Evolutionary conservation across 2,888 invertebrate genomes (phyloP), one percentile per base, ranked within the genome.

Genomic region (Pinctada fucata): DNA sequence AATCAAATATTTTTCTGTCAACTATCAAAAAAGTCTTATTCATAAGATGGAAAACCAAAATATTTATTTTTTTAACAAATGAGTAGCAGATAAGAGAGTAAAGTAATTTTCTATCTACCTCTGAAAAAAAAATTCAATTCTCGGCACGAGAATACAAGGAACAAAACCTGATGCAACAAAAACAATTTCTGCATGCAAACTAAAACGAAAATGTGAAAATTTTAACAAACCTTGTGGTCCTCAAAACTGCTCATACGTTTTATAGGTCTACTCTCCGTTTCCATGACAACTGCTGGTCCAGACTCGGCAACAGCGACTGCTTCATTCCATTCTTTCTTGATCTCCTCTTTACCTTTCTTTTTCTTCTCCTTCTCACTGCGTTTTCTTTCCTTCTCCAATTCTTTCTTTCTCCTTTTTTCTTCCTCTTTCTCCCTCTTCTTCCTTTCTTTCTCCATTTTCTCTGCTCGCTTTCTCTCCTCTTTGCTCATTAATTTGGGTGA

Each of bases 181-280:
- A 31, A 31, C 31, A 31, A 31, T 58, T 58, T 6, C 58, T 58
- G 58, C 13, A 58, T 58, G 6, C 13, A 6, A 58, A 58, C 13
- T 31, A 63, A 63, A 58, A 48, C 45, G n/a, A 16, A 63, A 5
- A 31, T 16, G n/a, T 8, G 76, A 85, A 79, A 47, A 72, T 31
- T 4, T 83, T 58, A 66, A 58, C 13, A 58, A 73, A 84, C 85
- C 85, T 83, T 82, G n/a, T 80, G 65, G 47, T 86, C 85, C 72
- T 85, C 86, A 76, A 86, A 86, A 70, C 86, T 86, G 73, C 83
- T 83, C 31, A 86, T 71, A 6, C 85, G 76, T 75, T 83, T 85
- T 5, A 78, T 73, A 6, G 79, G 65, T 66, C 68, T 51, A 3
- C 73, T 48, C 2, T 79, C 76, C n/a, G n/a, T 52, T n/a, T 16